Conservation (phyloP, 1,140 invertebrate genomes). For the Batillaria attramentaria region DNA sequence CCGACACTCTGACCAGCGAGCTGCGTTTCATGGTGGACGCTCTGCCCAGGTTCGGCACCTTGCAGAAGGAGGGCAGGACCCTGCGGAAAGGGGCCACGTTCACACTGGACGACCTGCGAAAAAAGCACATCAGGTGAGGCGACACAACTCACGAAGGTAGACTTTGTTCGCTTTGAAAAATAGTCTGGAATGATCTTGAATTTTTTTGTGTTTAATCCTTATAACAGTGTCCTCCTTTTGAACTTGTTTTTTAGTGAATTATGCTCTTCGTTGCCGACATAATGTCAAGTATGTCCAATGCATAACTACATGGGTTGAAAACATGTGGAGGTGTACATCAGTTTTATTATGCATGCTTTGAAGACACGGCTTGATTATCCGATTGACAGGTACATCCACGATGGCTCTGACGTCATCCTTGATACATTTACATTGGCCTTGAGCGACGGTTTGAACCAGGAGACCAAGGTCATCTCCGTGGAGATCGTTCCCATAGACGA, state of each 20-base stretch:
- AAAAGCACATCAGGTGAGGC: constrained; percentile 64
- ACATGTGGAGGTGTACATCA: too few species aligned
- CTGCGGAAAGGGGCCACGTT: constrained; percentile 65
- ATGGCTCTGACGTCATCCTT: constrained; percentile 66
- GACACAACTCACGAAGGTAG: too few species aligned
- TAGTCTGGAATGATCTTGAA: too few species aligned
- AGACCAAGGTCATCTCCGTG: constrained; percentile 67
- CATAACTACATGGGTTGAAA: too few species aligned
- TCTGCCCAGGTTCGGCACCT: constrained; percentile 66
- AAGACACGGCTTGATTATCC: too few species aligned
- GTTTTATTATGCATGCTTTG: too few species aligned
- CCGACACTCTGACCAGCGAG: constrained; percentile 66
- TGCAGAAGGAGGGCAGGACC: constrained; percentile 65
- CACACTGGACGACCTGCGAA: constrained; percentile 63
- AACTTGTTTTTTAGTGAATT: too few species aligned
- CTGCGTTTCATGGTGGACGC: constrained; percentile 67
- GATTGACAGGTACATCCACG: constrained; percentile 69
- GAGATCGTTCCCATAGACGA: constrained; percentile 70
- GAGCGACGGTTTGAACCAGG: constrained; percentile 69
- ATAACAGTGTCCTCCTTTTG: too few species aligned
- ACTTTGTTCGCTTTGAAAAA: too few species aligned
- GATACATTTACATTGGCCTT: constrained; percentile 70
- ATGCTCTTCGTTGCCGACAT: too few species aligned
- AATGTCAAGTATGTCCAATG: too few species aligned
- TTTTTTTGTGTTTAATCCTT: too few species aligned